Evolutionary conservation across 2,888 invertebrate genomes (phyloP), one percentile per base, ranked within the genome.

Genomic region (Pollenia labialis): DNA sequence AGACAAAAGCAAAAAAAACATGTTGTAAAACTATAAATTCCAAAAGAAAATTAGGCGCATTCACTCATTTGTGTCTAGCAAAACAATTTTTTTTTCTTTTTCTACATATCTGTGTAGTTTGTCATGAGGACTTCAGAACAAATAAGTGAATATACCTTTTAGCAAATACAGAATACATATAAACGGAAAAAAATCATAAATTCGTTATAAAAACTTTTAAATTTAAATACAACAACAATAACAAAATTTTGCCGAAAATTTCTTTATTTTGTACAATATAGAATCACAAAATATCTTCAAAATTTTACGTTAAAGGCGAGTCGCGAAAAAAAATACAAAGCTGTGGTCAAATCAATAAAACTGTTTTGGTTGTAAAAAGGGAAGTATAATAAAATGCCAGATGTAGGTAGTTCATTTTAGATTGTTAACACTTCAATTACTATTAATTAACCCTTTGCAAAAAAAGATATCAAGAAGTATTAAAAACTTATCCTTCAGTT

Each of bases 181-280:
- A n/a, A 76, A 76, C 12, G 32, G 16, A 50, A 58, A 54, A 48
- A 54, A 42, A 50, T 54, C 46, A 64, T 64, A 40, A 66, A 50
- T 52, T 75, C n/a, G 32, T 50, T 81, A 81, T 71, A 66, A 46
- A 6, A 32, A 32, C 32, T 4, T 6, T 64, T 74, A 66, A 64
- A 72, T 56, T 81, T 81, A n/a, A 16, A 80, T 14, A 81, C 54
- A 42, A 44, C 60, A 58, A 62, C 14, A 75, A 52, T 8, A 42
- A 18, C 23, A 42, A 50, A 14, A 75, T 32, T 23, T 32, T 54
- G 32, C 44, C 40, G 56, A 77, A 56, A 54, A 54, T 64, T 54
- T 46, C 46, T 77, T 68, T 18, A 23, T 79, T 68, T 42, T 50
- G 10, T 40, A 58, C 42, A 79, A 54, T 40, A 46, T 58, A 40